Base-by-base conservation (phyloP, 2,113 vertebrate genomes). In the Aplodontia rufa region DNA sequence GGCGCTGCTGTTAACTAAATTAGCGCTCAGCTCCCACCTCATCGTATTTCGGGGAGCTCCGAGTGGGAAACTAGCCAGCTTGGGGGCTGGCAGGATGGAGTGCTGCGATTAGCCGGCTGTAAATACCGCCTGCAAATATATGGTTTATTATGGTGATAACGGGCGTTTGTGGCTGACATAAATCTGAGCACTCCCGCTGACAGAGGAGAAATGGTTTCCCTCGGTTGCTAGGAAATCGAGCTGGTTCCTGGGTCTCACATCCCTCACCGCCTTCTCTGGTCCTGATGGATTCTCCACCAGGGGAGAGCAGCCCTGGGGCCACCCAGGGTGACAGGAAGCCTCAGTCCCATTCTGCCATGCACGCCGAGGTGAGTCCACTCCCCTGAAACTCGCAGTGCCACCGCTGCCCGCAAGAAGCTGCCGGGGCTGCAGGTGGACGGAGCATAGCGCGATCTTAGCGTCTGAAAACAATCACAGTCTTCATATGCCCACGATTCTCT, bases 151-250 rank as follows among this genome's bases (percentile, higher is more conserved):
- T 96, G 97, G 98, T 94, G 98, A 98, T 98, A 98, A 98, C 84
- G 92, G 95, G 96, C 66, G 55, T 98, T 98, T 97, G 98, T 95
- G 92, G 97, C 96, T 96, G 97, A 97, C 98, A 97, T 98, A 98
- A 98, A 98, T 98, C 98, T 97, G 97, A 91, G 95, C 95, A 95
- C 97, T 98, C 97, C 98, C 97, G 98, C 98, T 98, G 98, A 98
- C 98, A 98, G 97, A 89, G 97, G 94, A 97, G 94, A 98, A 98
- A 98, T 97, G 97, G 95, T 97, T 98, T 97, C 96, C 91, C 96
- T 96, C 0, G 93, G 98, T 98, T 98, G 98, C 98, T 98, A 98
- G 98, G 98, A 98, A 98, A 98, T 98, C 97, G 97, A 98, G 96
- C 97, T 95, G 97, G 97, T 96, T 97, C 98, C 35, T 84, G 97